A percentile compares a stretch with the other conserved stretches of the same genome.
phyloP scores from a whole-genome alignment of 2,888 invertebrate species.

The Seira sanloemensis region DNA sequence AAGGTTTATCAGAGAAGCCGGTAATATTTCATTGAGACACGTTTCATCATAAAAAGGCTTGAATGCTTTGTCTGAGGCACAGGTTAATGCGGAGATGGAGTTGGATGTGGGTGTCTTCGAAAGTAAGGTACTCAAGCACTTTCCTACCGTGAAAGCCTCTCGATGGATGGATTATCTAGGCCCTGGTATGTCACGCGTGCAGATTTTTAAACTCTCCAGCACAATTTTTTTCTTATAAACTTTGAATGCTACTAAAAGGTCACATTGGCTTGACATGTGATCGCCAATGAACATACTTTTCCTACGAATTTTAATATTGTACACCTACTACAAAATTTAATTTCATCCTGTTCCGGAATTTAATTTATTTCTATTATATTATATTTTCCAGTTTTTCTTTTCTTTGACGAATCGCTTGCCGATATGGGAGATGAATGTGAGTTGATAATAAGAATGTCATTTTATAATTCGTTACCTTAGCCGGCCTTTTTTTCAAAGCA shows the following conservation, averaged over 20 bases:
- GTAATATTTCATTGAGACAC: neutral
- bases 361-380: too few relatives aligned
- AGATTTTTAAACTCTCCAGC: too few relatives aligned
- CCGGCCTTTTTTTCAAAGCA: too few relatives aligned
- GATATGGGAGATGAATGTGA: slow-evolving; percentile 66
- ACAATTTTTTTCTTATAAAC: too few relatives aligned
- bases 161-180: slow-evolving; percentile 70
- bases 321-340: too few relatives aligned
- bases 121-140: slow-evolving; percentile 57
- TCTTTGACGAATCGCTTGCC: slow-evolving; percentile 67
- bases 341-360: too few relatives aligned
- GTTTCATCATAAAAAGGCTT: neutral
- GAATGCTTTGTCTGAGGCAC: neutral
- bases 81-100: slow-evolving; percentile 65
- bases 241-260: too few relatives aligned
- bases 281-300: too few relatives aligned
- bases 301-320: too few relatives aligned
- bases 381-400: slow-evolving; percentile 62
- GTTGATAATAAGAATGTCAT: slow-evolving; percentile 14
- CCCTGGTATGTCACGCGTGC: slow-evolving; percentile 54
- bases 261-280: too few relatives aligned
- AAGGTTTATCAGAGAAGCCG: too few relatives aligned
- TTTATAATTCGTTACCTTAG: neutral
- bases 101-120: slow-evolving; percentile 64
- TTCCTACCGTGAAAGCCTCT: slow-evolving; percentile 65